These are phyloP conservation scores for Lasioglossum morio DNA, from an alignment of 2,888 invertebrate genomes.

Conservation along the genomic window DNA sequence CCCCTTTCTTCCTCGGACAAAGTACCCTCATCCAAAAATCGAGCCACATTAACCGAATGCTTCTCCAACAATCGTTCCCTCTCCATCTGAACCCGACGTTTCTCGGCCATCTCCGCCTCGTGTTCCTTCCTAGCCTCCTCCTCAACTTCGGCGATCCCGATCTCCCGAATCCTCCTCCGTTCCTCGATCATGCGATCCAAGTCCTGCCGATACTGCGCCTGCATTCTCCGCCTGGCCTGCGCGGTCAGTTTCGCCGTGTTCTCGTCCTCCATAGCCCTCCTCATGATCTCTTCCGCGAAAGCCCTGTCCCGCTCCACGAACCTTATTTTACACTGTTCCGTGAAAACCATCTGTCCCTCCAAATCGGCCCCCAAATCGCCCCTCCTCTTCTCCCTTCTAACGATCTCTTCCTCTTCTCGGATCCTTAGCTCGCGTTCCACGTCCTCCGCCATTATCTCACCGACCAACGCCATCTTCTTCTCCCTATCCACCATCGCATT, in stretches of 20 bases:
- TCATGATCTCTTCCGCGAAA: slow-evolving; percentile 76
- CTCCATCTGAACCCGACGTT: slow-evolving; percentile 61
- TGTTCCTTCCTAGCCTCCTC: slow-evolving; percentile 59
- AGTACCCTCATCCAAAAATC: slow-evolving; percentile 63
- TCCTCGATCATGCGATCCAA: slow-evolving; percentile 74
- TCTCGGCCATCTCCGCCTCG: slow-evolving; percentile 43
- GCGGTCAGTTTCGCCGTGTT: slow-evolving; percentile 70
- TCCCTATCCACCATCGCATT: slow-evolving; percentile 52
- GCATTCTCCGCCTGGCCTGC: slow-evolving; percentile 71
- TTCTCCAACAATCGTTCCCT: slow-evolving; percentile 71
- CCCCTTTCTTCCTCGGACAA: slow-evolving; percentile 71
- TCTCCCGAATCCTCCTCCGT: slow-evolving; percentile 68
- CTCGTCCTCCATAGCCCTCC: slow-evolving; percentile 74
- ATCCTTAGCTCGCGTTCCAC: slow-evolving; percentile 66
- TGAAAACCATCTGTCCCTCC: slow-evolving; percentile 73
- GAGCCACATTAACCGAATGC: slow-evolving; percentile 74
- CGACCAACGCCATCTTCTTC: slow-evolving; percentile 65
- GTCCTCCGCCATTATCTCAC: slow-evolving; percentile 76
- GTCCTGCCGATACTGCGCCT: slow-evolving; percentile 72
- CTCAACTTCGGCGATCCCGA: slow-evolving; percentile 63
- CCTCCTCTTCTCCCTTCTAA: slow-evolving; percentile 55
- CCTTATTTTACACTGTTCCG: slow-evolving; percentile 69
- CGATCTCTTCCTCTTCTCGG: slow-evolving; percentile 67
- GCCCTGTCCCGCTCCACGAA: slow-evolving; percentile 70
- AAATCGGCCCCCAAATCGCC: slow-evolving; percentile 68